Evolutionary conservation across 1,140 invertebrate species (phyloP).

Genomic region (Anastrepha obliqua): DNA sequence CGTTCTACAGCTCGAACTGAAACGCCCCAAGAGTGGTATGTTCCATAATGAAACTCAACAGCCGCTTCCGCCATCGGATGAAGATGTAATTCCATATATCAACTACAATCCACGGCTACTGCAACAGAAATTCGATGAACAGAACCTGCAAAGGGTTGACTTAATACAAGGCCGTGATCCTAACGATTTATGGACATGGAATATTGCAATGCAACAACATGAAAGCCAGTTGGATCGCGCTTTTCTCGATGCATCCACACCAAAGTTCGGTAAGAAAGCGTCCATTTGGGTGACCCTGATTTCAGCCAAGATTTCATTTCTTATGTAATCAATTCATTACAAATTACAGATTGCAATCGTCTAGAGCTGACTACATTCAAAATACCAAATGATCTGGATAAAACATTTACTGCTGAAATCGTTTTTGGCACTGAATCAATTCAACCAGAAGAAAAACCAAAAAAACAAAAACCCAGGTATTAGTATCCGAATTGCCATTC

Average conservation of each 20-base stretch:
- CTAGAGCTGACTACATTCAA: slow-evolving; percentile 65
- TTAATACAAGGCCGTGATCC: slow-evolving; percentile 66
- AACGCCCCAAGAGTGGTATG: slow-evolving; percentile 70
- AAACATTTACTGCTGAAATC: slow-evolving; percentile 68
- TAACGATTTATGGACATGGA: slow-evolving; percentile 71
- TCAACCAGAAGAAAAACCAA: slow-evolving; percentile 59
- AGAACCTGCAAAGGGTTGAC: slow-evolving; percentile 66
- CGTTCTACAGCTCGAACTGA: slow-evolving; percentile 64
- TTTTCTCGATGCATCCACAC: slow-evolving; percentile 63
- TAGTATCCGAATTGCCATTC: neutral
- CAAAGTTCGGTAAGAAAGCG: slow-evolving; percentile 65
- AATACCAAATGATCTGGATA: slow-evolving; percentile 67
- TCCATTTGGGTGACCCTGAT: neutral
- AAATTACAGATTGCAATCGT: slow-evolving; percentile 61
- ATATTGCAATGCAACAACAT: slow-evolving; percentile 63
- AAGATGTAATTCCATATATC: slow-evolving; percentile 54
- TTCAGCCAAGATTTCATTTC: neutral
- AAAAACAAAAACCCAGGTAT: slow-evolving; percentile 16
- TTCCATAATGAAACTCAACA: slow-evolving; percentile 68
- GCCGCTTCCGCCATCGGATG: slow-evolving; percentile 57
- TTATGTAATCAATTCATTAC: neutral
- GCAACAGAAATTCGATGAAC: slow-evolving; percentile 65
- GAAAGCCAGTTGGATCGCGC: slow-evolving; percentile 65
- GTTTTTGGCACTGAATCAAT: slow-evolving; percentile 68
- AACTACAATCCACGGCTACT: slow-evolving; percentile 68